A percentile compares a stretch with the other conserved stretches of the same genome.
Conservation (phyloP, 2,797 vertebrate species). For the Synaphobranchus kaupii region DNA sequence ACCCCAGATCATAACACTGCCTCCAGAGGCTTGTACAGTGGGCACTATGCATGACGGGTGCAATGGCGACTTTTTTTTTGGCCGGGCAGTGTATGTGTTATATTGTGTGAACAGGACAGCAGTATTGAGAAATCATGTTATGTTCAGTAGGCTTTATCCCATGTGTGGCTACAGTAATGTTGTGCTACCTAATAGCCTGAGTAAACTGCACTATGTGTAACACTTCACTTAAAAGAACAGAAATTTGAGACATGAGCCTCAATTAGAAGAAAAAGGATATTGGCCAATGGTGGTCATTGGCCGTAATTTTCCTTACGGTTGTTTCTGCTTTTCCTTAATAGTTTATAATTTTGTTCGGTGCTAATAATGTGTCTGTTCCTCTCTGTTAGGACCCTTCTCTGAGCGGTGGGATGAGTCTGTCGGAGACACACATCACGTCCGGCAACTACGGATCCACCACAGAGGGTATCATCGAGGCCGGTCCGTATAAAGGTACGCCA, state of each 20-base stretch:
- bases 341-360: neutral
- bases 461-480: slow-evolving; percentile 84
- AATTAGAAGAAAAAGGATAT: neutral
- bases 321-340: neutral
- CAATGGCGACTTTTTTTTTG: too few relatives aligned
- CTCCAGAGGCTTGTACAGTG: too few relatives aligned
- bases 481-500: slow-evolving; percentile 78
- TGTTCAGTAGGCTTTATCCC: too few relatives aligned
- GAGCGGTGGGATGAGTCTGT: slow-evolving; percentile 76
- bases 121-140: neutral
- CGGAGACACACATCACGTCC: slow-evolving; percentile 80
- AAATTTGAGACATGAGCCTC: neutral
- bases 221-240: too few relatives aligned
- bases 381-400: slow-evolving; percentile 78
- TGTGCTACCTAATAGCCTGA: too few relatives aligned
- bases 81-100: too few relatives aligned
- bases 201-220: too few relatives aligned
- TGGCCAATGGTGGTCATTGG: neutral
- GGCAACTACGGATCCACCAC: slow-evolving; percentile 79
- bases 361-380: slow-evolving; percentile 46
- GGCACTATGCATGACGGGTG: too few relatives aligned
- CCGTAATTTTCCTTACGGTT: neutral
- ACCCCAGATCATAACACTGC: too few relatives aligned
- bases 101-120: neutral
- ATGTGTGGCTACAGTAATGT: too few relatives aligned